Evolutionary conservation across 2,797 vertebrate species (phyloP).

Genomic region (Leptodactylus fallax): DNA sequence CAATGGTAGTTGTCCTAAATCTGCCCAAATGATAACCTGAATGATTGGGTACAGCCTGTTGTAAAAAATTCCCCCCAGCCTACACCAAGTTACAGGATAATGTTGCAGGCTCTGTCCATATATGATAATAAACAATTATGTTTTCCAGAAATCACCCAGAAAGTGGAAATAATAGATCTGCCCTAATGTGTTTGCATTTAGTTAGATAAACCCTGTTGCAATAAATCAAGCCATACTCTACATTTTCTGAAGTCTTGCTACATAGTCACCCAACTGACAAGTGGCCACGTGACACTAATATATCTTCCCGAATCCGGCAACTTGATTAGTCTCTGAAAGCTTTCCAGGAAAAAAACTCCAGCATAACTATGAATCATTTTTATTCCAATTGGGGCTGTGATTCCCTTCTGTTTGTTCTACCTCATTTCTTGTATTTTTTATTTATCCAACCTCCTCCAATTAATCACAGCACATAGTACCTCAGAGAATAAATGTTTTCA

Average conservation of each 20-base stretch:
- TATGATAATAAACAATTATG: background rate
- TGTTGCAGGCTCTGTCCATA: background rate
- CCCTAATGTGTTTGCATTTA: slow-evolving; percentile 36
- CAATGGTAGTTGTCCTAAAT: too few species aligned
- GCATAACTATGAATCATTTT: slow-evolving; percentile 71
- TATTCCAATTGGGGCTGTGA: slow-evolving; percentile 54
- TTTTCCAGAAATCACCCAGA: background rate
- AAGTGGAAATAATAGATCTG: background rate
- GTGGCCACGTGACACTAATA: slow-evolving; percentile 58
- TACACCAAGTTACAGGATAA: background rate
- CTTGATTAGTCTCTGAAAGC: slow-evolving; percentile 68
- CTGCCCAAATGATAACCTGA: background rate
- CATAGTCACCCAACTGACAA: slow-evolving; percentile 60
- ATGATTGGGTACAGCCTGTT: background rate
- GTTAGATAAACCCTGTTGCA: slow-evolving; percentile 34
- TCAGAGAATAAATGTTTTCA: slow-evolving; percentile 62
- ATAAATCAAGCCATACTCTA: slow-evolving; percentile 17
- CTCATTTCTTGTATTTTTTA: slow-evolving; percentile 63
- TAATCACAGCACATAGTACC: slow-evolving; percentile 52
- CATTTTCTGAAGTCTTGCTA: slow-evolving; percentile 30
- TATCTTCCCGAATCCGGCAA: slow-evolving; percentile 62
- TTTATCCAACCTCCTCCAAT: slow-evolving; percentile 60
- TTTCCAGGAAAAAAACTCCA: slow-evolving; percentile 70
- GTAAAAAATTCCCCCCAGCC: background rate
- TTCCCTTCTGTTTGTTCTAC: slow-evolving; percentile 62